Base-by-base conservation (phyloP, 2,113 vertebrate species). In the Nipponia nippon region DNA sequence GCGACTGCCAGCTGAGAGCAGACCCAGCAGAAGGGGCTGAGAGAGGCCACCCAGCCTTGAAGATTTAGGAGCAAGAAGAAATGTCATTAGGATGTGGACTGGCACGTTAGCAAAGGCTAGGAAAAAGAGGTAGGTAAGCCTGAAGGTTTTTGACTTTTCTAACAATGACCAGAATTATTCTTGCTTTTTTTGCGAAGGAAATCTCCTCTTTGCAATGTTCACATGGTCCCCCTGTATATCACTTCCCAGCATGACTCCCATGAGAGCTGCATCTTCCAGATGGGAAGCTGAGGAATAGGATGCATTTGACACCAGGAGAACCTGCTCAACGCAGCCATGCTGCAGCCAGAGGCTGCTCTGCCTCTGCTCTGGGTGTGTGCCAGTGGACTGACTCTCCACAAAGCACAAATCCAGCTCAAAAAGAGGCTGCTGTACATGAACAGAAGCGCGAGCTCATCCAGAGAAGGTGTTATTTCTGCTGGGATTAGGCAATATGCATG, bases 401-500 rank as follows among this genome's bases (percentile, higher is more conserved):
- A 19, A 71, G 29, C 91, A 75, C 65, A 95, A 73, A 93, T 9
- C 34, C 83, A 66, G 55, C 6, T 2, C 79, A 42, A 73, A 55
- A 58, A 52, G 46, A 66, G 40, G 49, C 59, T 93, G 81, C 53
- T 87, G 18, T 17, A 29, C 46, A 16, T 0, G 2, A 78, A 63
- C n/a, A 69, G 82, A 49, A 94, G 66, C 7, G 5, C 4, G 56
- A 94, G 81, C 36, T 78, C 82, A 69, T 30, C 76, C 82, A 73
- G 53, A 61, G 73, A 58, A 88, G 65, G 79, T 72, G 92, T 25
- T 16, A 21, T 58, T 84, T 92, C 95, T 94, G 96, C 98, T 97
- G 97, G 89, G 93, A 95, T 94, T 96, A 98, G 98, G 98, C 98
- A 98, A 88, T 84, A 95, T 95, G 95, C 81, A 87, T 44, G 93